A percentile compares a stretch with the other conserved stretches of the same genome.
These are phyloP conservation scores for Asobara japonica DNA, from an alignment of 1,140 invertebrate genomes.

Conservation along the genomic window DNA sequence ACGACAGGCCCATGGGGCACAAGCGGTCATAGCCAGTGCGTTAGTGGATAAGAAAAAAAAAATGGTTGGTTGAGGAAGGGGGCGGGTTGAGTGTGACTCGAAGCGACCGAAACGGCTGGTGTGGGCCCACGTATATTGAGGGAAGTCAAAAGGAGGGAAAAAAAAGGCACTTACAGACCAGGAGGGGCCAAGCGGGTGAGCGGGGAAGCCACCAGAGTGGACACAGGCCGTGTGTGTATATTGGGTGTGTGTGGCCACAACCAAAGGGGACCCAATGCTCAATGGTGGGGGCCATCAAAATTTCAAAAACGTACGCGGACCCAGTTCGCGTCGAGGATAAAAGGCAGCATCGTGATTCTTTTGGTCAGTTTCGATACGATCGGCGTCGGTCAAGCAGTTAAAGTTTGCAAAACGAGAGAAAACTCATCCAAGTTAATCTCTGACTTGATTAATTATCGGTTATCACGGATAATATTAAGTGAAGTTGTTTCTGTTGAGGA, in stretches of 20 bases:
- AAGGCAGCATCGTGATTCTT: conserved; percentile 67
- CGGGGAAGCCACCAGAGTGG: background rate
- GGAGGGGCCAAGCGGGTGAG: background rate
- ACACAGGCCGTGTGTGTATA: background rate
- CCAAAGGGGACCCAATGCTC: conserved; percentile 35
- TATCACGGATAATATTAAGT: conserved; percentile 10
- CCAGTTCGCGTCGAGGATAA: conserved; percentile 67
- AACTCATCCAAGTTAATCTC: background rate
- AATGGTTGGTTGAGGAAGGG: conserved; percentile 3
- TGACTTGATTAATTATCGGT: background rate
- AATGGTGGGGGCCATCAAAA: conserved; percentile 78
- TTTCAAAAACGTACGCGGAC: conserved; percentile 68
- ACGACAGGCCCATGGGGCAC: conserved; percentile 1
- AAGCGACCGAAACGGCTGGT: background rate
- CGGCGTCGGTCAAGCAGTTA: conserved; percentile 54
- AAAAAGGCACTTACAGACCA: background rate
- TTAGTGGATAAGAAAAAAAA: background rate
- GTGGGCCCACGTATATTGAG: background rate
- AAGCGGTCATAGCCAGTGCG: background rate
- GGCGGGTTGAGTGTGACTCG: background rate
- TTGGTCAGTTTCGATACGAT: conserved; percentile 66
- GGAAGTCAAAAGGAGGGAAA: background rate
- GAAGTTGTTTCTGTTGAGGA: conserved; percentile 23
- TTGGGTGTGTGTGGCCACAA: background rate
- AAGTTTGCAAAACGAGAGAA: conserved; percentile 14